Evolutionary conservation across 1,140 invertebrate species (phyloP), one percentile per base, ranked within the genome.

Genomic region (Thalassaphorura encarpata): DNA sequence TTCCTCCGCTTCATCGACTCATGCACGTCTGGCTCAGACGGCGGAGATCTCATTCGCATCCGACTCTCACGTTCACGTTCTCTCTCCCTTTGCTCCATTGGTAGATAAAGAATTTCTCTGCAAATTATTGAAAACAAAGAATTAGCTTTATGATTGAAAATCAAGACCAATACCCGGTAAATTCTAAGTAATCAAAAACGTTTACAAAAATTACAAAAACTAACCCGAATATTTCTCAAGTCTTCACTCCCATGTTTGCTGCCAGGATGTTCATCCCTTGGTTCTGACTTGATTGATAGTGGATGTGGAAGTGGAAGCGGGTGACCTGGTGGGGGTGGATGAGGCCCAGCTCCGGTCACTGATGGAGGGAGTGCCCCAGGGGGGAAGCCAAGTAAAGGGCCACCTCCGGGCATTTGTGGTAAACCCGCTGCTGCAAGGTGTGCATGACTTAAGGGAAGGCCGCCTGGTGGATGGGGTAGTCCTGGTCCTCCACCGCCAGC

Each of bases 91-190:
- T 62, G 61, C 67, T 93, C 89, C 46, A 83, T 86, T 1, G 89
- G 89, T n/a, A 1, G 89, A 93, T 70, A 93, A 87, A 52, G 89
- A 93, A 68, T 84, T 88, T 73, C 85, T 81, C 87, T 90, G 79
- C 2, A 69, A 71, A 61, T 43, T n/a, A n/a, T n/a, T n/a, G n/a
- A n/a, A n/a, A n/a, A n/a, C n/a, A n/a, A n/a, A n/a, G n/a, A n/a
- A n/a, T n/a, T n/a, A n/a, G n/a, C n/a, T n/a, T n/a, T n/a, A n/a
- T n/a, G n/a, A n/a, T n/a, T n/a, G n/a, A n/a, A n/a, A n/a, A n/a
- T n/a, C n/a, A n/a, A n/a, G n/a, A n/a, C n/a, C n/a, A n/a, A n/a
- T n/a, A n/a, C n/a, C n/a, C n/a, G n/a, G n/a, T n/a, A n/a, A n/a
- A n/a, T n/a, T n/a, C n/a, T 36, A 36, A 36, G 33, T 11, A 36